phyloP scores from a whole-genome alignment of 2,888 invertebrate species.

The Pterostichus madidus region DNA sequence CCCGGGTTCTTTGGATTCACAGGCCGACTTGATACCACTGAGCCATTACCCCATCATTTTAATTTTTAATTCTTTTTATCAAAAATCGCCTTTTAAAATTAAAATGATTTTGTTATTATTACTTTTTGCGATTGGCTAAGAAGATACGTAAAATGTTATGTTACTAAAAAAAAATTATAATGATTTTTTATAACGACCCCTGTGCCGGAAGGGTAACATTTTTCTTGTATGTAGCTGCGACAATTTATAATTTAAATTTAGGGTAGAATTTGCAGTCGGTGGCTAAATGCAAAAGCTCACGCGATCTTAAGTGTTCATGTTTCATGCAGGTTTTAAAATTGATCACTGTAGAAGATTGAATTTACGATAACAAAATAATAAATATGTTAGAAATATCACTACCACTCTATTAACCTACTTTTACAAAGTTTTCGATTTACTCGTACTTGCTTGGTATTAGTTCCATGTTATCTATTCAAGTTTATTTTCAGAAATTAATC shows the following conservation, averaged over 20 bases:
- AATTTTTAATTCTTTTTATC: no score
- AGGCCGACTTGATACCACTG: no score
- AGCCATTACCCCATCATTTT: no score
- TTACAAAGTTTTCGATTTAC: slow-evolving; percentile 29
- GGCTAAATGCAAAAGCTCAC: slow-evolving; percentile 36
- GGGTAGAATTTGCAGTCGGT: slow-evolving; percentile 18
- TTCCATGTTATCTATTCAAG: slow-evolving; percentile 22
- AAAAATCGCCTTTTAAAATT: no score
- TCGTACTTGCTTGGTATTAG: slow-evolving; percentile 8
- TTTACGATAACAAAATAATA: slow-evolving; percentile 46
- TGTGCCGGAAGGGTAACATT: no score
- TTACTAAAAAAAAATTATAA: no score
- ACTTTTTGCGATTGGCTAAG: no score
- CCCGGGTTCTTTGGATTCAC: no score
- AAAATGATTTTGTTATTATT: no score
- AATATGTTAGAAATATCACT: slow-evolving; percentile 42
- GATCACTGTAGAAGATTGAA: slow-evolving; percentile 43
- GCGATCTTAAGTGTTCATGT: slow-evolving; percentile 51
- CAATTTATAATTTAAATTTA: slow-evolving; percentile 33
- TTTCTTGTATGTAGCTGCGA: neutral
- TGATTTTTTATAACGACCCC: no score
- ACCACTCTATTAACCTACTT: slow-evolving; percentile 54
- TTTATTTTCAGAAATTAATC: slow-evolving; percentile 37
- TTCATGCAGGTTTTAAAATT: slow-evolving; percentile 52
- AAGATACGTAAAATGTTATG: no score